These are phyloP conservation scores for Spodoptera litura DNA, from an alignment of 1,140 invertebrate species.

Conservation along the genomic window DNA sequence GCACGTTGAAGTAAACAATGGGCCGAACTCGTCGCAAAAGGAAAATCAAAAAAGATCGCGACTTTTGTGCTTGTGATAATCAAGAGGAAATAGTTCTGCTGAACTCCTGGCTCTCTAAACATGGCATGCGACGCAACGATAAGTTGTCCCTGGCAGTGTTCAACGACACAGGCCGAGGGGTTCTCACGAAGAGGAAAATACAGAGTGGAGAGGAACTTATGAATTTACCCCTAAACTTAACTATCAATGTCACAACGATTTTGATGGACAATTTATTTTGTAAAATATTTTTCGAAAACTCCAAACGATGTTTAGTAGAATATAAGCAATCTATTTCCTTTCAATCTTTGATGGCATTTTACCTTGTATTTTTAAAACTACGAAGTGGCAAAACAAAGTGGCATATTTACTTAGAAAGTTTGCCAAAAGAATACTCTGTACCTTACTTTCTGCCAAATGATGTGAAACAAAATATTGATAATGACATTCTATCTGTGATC, in stretches of 20 bases:
- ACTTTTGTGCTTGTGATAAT: conserved; percentile 72
- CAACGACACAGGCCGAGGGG: conserved; percentile 87
- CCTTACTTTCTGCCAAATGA: conserved; percentile 85
- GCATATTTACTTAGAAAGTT: conserved; percentile 87
- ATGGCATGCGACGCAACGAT: conserved; percentile 77
- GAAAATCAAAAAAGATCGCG: conserved; percentile 70
- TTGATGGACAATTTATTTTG: conserved; percentile 79
- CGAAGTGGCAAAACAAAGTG: conserved; percentile 80
- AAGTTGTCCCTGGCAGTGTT: conserved; percentile 83
- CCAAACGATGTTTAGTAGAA: conserved; percentile 66
- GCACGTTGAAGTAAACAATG: conserved; percentile 67
- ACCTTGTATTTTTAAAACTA: conserved; percentile 86
- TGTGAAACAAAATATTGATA: conserved; percentile 72
- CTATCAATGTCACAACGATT: conserved; percentile 86
- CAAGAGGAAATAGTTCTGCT: conserved; percentile 76
- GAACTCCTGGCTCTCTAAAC: conserved; percentile 82
- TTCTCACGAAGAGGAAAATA: conserved; percentile 86
- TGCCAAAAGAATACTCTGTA: conserved; percentile 87
- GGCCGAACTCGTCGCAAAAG: conserved; percentile 84
- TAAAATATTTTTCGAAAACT: conserved; percentile 80
- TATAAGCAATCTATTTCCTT: conserved; percentile 76
- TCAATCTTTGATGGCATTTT: conserved; percentile 87
- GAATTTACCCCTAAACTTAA: conserved; percentile 86
- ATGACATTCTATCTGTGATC: conserved; percentile 74
- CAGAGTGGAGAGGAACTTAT: conserved; percentile 85